Evolutionary conservation across 2,797 vertebrate genomes (phyloP).

Genomic region (Emys orbicularis): DNA sequence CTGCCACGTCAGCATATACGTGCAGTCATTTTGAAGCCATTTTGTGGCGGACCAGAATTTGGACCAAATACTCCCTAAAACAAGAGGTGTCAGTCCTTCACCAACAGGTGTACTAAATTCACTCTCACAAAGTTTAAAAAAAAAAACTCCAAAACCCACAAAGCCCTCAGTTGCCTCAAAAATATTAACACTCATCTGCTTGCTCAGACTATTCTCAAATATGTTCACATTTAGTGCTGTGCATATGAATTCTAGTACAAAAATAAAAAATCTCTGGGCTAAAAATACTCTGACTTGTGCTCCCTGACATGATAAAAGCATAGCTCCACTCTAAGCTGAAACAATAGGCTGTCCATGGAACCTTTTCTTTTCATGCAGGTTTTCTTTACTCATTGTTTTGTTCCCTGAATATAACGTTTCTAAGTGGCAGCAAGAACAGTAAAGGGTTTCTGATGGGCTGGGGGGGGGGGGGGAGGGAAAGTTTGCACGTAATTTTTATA

Average conservation of each 20-base stretch:
- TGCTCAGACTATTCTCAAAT: not conserved
- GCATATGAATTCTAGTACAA: not conserved
- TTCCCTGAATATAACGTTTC: not conserved
- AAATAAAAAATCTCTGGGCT: conserved; percentile 43
- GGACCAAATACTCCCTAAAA: not conserved
- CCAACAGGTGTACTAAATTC: not conserved
- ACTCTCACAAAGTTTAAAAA: not conserved
- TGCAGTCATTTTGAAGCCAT: not conserved
- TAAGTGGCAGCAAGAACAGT: conserved; percentile 8
- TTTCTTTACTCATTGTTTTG: conserved; percentile 30
- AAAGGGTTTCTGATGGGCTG: not conserved
- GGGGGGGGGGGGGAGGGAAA: too few species aligned
- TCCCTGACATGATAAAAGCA: conserved; percentile 45
- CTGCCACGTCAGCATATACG: not conserved
- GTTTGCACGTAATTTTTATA: conserved; percentile 31
- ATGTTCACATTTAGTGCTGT: not conserved
- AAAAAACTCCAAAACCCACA: not conserved
- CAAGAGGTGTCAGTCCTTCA: rapidly evolving
- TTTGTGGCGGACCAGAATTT: not conserved
- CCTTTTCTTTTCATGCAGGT: conserved; percentile 39
- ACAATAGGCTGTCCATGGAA: conserved; percentile 68
- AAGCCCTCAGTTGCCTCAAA: not conserved
- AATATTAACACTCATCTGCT: not conserved
- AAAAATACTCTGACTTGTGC: conserved; percentile 40
- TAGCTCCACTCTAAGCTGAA: conserved; percentile 55